Conservation (phyloP, 2,797 vertebrate species). For the Sebastes kiyomatsui region DNA sequence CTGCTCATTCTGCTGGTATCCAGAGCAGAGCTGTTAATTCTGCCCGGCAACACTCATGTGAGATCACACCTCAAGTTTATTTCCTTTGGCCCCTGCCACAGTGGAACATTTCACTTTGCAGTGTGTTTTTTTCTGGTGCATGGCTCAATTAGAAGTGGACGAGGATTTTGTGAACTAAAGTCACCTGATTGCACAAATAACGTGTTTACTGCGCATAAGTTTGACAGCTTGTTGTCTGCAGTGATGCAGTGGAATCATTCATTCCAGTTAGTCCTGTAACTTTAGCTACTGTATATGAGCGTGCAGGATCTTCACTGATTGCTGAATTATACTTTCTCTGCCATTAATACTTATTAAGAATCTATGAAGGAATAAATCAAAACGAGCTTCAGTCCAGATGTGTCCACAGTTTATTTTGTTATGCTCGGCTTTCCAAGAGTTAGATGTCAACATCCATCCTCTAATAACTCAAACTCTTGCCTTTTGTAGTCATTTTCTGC, state of each 20-base stretch:
- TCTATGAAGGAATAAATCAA: not conserved
- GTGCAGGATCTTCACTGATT: not conserved
- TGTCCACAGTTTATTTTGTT: not conserved
- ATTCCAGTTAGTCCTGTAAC: no score
- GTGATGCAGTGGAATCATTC: not conserved
- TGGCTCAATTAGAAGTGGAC: not conserved
- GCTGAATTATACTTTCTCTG: not conserved
- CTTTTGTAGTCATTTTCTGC: not conserved
- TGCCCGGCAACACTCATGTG: constrained; percentile 20
- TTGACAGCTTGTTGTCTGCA: not conserved
- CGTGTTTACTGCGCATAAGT: no score
- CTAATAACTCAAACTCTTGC: not conserved
- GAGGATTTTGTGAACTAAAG: not conserved
- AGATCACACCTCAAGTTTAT: constrained; percentile 20
- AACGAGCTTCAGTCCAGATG: not conserved
- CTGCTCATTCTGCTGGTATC: constrained; percentile 27
- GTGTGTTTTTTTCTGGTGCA: not conserved
- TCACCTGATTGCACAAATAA: not conserved
- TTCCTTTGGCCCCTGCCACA: not conserved
- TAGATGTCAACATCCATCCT: not conserved
- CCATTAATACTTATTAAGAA: not conserved
- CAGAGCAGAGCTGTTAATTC: constrained; percentile 16
- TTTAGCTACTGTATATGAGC: no score
- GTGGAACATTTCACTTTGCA: not conserved
- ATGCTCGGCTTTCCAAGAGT: not conserved